Percentiles rank a stretch among this genome's conserved stretches.
These are phyloP conservation scores for Brachionus manjavacas DNA, from an alignment of 1,140 invertebrate genomes.

Conservation along the genomic window DNA sequence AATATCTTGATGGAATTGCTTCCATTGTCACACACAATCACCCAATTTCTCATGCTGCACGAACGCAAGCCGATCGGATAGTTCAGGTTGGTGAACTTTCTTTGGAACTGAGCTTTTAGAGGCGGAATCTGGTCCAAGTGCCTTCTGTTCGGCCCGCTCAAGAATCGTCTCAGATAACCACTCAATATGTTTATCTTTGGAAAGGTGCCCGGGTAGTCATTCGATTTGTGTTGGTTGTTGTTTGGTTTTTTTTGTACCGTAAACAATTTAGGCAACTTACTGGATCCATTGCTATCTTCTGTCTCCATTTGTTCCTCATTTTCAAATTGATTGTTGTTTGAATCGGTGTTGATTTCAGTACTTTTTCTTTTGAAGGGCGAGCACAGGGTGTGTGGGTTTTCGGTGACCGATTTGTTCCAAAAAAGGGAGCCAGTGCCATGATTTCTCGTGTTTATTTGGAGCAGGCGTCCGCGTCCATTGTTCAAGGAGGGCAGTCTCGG, in stretches of 20 bases:
- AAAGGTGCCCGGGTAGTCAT: not conserved
- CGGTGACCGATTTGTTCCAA: not conserved
- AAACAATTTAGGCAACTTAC: not conserved
- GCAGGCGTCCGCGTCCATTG: not conserved
- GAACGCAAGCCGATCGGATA: conserved; percentile 22
- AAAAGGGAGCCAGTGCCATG: not conserved
- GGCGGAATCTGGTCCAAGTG: not conserved
- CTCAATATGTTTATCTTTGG: not conserved
- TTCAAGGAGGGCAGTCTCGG: not conserved
- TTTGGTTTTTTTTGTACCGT: not conserved
- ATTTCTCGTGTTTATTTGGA: not conserved
- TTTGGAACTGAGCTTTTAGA: conserved; percentile 20
- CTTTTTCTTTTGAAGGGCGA: not conserved
- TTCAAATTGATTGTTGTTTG: not conserved
- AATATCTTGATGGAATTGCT: conserved; percentile 36
- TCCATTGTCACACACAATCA: conserved; percentile 31
- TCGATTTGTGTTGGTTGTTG: not conserved
- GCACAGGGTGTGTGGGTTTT: not conserved
- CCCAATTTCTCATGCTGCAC: conserved; percentile 21
- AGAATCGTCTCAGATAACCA: not conserved
- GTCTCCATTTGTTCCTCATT: not conserved
- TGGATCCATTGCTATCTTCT: not conserved
- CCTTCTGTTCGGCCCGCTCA: not conserved
- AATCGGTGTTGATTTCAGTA: not conserved
- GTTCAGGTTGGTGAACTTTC: not conserved